These are phyloP conservation scores for Phoenicopterus ruber DNA, from an alignment of 2,113 vertebrate species.

Conservation along the genomic window DNA sequence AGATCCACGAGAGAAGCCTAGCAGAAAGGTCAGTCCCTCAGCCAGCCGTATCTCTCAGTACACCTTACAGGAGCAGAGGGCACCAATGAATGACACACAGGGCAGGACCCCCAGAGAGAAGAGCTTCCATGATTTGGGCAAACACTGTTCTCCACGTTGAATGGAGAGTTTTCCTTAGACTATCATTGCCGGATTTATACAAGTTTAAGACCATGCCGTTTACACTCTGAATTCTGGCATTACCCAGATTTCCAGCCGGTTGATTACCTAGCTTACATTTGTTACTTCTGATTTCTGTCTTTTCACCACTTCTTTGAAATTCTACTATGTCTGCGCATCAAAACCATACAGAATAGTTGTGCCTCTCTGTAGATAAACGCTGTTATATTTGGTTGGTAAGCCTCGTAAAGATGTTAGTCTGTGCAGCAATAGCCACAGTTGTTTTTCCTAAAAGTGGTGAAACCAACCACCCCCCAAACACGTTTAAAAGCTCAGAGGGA, in stretches of 20 bases:
- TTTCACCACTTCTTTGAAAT: neutral
- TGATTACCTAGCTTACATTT: neutral
- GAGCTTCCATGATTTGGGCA: neutral
- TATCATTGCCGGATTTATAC: neutral
- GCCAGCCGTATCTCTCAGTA: neutral
- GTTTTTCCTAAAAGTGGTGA: neutral
- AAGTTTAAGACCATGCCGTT: neutral
- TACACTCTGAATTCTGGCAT: neutral
- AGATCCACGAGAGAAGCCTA: accelerated
- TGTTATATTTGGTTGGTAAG: neutral
- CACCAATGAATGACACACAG: accelerated
- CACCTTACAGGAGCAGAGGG: neutral
- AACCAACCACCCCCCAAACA: neutral
- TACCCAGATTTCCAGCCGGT: neutral
- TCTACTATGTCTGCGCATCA: neutral
- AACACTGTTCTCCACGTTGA: accelerated
- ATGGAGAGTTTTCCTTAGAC: neutral
- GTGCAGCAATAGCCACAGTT: neutral
- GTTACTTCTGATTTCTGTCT: neutral
- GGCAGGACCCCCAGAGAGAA: neutral
- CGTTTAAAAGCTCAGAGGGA: neutral
- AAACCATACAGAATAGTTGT: neutral
- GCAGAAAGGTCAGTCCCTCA: neutral
- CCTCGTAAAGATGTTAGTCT: neutral
- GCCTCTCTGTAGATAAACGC: neutral